Base-by-base conservation (phyloP, 2,113 vertebrate genomes). In the Sisor rabdophorus region DNA sequence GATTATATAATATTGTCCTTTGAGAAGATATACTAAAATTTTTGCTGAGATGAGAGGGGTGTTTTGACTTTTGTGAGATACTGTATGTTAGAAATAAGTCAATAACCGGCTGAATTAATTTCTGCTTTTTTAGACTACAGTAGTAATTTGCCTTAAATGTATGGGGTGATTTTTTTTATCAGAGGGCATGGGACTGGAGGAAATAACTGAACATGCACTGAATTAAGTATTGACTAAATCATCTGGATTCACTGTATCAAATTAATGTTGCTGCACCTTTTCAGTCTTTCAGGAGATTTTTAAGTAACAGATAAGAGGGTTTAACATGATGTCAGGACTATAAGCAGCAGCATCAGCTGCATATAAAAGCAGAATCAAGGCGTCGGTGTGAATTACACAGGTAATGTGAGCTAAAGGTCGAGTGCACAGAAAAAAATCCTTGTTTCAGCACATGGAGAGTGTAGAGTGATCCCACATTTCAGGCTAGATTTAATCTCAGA, bases 401-500 rank as follows among this genome's bases (percentile, higher is more conserved):
- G 81, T 81, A 84, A 85, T 70, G 80, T 52, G 73, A 86, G 81
- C 48, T 82, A 88, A 89, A 91, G 87, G 90, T 87, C 88, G 89
- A 55, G 36, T 48, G 12, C 2, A 74, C 40, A 30, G 13, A 10
- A 54, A 36, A 13, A 36, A 52, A 55, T 72, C 63, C 64, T 71
- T 83, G 16, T 61, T 61, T 22, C 71, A 36, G 68, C 64, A 71
- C 65, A 73, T 63, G 47, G 78, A 71, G 72, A 72, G 70, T 81
- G 74, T 69, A 74, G 70, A 76, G 55, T 47, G 56, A 58, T 77
- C 76, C n/a, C 68, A 73, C 22, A 74, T 78, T 58, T 72, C 73
- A 79, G 78, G 78, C 78, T 52, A 17, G 48, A 86, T 88, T 90
- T 90, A 88, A 90, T 90, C 87, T 90, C 81, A 64, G 84, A 89